A percentile compares a stretch with the other conserved stretches of the same genome.
Evolutionary conservation across 2,888 invertebrate species (phyloP).

Genomic region (Neuroscelio doddi): DNA sequence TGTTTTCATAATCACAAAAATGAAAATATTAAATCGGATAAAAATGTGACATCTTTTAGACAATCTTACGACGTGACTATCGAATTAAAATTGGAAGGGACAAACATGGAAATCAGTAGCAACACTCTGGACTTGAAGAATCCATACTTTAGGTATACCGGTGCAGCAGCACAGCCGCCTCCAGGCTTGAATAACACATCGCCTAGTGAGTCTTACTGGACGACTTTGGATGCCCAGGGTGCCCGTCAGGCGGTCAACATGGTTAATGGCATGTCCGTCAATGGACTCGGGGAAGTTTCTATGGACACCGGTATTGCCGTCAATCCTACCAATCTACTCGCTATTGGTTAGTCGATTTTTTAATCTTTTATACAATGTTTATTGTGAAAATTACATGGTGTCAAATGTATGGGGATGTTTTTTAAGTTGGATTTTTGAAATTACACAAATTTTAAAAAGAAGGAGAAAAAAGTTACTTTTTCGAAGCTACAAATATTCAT

Average conservation of each 20-base stretch:
- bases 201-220: constrained; percentile 95
- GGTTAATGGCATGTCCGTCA: constrained; percentile 84
- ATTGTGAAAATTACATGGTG: not conserved
- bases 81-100: constrained; percentile 92
- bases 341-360: constrained; percentile 66
- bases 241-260: constrained; percentile 79
- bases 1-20: no score
- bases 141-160: constrained; percentile 97
- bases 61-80: constrained; percentile 99
- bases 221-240: constrained; percentile 85
- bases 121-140: constrained; percentile 98
- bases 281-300: constrained; percentile 82
- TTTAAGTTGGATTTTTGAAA: no score
- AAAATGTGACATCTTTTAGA: constrained; percentile 73
- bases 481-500: no score
- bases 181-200: constrained; percentile 93
- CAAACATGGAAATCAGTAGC: constrained; percentile 83
- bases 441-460: no score
- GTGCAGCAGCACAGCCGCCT: constrained; percentile 92
- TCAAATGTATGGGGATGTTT: no score
- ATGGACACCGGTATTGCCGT: constrained; percentile 79
- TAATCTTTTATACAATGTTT: constrained; percentile 11
- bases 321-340: constrained; percentile 72
- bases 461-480: no score
- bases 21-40: no score